A percentile compares a stretch with the other conserved stretches of the same genome.
These are phyloP conservation scores for Ichneumoninae sp. DNA, from an alignment of 2,888 invertebrate species.

Conservation along the genomic window DNA sequence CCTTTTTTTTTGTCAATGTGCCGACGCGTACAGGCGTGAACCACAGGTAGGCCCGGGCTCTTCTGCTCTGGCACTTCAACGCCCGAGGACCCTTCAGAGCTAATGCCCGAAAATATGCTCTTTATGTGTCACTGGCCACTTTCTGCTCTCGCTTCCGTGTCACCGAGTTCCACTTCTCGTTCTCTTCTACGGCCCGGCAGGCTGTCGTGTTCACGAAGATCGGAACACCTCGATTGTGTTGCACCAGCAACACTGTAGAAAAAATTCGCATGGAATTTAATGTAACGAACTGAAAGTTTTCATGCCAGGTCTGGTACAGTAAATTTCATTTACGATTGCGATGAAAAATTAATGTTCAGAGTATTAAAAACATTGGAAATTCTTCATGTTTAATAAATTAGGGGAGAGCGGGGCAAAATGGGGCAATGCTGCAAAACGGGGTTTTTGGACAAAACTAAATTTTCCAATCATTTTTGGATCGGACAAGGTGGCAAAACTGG, in stretches of 20 bases:
- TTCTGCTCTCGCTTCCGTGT: slow-evolving; percentile 74
- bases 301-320: neutral
- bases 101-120: slow-evolving; percentile 83
- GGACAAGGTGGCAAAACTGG: too few species aligned
- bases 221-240: slow-evolving; percentile 57
- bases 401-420: too few species aligned
- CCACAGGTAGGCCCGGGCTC: slow-evolving; percentile 60
- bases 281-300: neutral
- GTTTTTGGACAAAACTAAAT: too few species aligned
- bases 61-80: slow-evolving; percentile 62
- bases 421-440: too few species aligned
- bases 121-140: slow-evolving; percentile 84
- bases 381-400: too few species aligned
- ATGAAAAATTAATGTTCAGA: too few species aligned
- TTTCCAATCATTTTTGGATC: too few species aligned
- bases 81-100: slow-evolving; percentile 59
- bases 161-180: slow-evolving; percentile 44
- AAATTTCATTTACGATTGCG: too few species aligned
- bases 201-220: slow-evolving; percentile 36
- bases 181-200: neutral
- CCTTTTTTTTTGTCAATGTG: neutral
- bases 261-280: neutral
- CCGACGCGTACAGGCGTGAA: slow-evolving; percentile 55
- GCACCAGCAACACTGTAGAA: slow-evolving; percentile 41
- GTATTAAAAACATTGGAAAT: neutral